Percentiles rank a stretch among this genome's conserved stretches.
Conservation (phyloP, 2,113 vertebrate species). For the Ammospiza caudacuta region DNA sequence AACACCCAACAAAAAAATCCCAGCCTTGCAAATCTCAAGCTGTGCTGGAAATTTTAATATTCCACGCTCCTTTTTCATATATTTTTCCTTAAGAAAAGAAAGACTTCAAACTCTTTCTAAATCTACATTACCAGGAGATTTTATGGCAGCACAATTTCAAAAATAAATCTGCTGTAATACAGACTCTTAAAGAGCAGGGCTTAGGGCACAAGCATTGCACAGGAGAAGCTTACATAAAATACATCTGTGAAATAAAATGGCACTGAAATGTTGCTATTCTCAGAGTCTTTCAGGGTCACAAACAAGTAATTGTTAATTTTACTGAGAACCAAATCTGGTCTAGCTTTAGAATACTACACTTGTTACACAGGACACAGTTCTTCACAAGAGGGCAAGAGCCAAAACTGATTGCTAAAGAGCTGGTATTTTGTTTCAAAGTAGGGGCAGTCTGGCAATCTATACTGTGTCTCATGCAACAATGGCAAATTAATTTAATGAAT, state of each 20-base stretch:
- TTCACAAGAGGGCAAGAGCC: not conserved
- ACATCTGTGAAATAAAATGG: not conserved
- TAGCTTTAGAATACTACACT: not conserved
- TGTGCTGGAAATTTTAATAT: not conserved
- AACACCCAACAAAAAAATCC: not conserved
- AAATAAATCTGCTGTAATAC: not conserved
- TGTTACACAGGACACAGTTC: not conserved
- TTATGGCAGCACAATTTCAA: not conserved
- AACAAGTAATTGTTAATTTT: not conserved
- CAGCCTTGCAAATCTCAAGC: not conserved
- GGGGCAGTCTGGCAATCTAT: not conserved
- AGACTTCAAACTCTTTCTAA: not conserved
- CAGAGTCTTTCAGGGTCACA: not conserved
- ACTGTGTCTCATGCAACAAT: not conserved
- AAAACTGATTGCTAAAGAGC: not conserved
- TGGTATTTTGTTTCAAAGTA: not conserved
- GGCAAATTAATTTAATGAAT: not conserved
- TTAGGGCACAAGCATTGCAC: not conserved
- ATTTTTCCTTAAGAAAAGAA: not conserved
- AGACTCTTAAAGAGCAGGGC: not conserved
- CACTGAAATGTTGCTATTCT: not conserved
- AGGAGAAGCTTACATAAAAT: not conserved
- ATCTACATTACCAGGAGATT: not conserved
- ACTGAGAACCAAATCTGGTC: not conserved
- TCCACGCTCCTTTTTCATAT: not conserved